Evolutionary conservation across 2,888 invertebrate genomes (phyloP), one percentile per base, ranked within the genome.

Genomic region (Nomada fabriciana): DNA sequence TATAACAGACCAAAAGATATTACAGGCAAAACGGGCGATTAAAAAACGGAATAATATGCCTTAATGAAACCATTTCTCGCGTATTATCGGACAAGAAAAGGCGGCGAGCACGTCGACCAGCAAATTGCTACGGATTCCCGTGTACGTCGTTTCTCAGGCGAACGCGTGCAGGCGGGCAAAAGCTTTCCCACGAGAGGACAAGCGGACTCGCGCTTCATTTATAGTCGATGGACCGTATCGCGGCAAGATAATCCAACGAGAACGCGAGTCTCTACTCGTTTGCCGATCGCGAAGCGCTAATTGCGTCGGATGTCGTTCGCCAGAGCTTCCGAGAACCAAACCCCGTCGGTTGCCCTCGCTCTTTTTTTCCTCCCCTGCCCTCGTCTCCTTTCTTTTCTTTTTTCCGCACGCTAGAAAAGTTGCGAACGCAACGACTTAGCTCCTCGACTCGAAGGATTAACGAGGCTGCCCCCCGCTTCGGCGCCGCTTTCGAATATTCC

Each of bases 201-300:
- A 73, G 29, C 75, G 25, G 70, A 42, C 29, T 52, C 55, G 47
- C 60, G 77, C 73, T 76, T 76, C 77, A 76, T 79, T 76, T 82
- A 61, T 74, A 65, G 70, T 70, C 76, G 86, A 83, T 79, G 80
- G 60, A 73, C 80, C 80, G 80, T 71, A 67, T 80, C 81, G 50
- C 61, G 43, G 55, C 29, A 25, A 63, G 74, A 86, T 86, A 86
- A 86, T 84, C 82, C 63, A 69, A 75, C 69, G 70, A 64, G 67
- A 69, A 61, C 75, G 74, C 75, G 68, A 47, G 68, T 57, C 68
- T 47, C 71, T 43, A 53, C 75, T 72, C 73, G 83, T 86, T 84
- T 65, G 68, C 86, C 74, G 86, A 86, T 86, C 79, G 84, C 78
- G 65, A 78, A 76, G 65, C 86, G 67, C 68, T 76, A 83, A 83